Evolutionary conservation across 1,140 invertebrate species (phyloP), one percentile per base, ranked within the genome.

Genomic region (Procambarus clarkii): DNA sequence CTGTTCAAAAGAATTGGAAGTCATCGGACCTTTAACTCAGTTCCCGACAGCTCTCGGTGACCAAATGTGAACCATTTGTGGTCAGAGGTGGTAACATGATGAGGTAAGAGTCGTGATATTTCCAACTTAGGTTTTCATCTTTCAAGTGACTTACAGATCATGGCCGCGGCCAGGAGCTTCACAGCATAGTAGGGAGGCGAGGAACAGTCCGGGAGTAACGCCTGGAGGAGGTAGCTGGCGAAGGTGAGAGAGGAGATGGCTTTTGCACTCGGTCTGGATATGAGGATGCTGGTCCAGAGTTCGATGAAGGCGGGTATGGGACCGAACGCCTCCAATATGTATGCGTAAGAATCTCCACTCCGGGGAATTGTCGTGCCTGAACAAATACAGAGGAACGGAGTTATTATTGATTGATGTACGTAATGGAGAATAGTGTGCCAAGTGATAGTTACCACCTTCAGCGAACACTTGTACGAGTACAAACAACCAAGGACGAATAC

Each of bases 291-390:
- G 60, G 96, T 98, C 98, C 98, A 99, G 1, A 99, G 95, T 94
- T 98, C 98, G 3, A 99, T 95, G 94, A 99, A 99, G 1, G 98
- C 98, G 18, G 98, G 97, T 60, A 99, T 94, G 24, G 97, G 96
- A n/a, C 98, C 98, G 94, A 98, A 99, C 0, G 98, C 97, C 94
- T 98, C 97, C 93, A 96, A 95, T 92, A 98, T 98, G 93, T 99
- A 99, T 9, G 98, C 97, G 94, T 99, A 99, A 94, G 98, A 98
- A 9, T 98, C 98, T 3, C 98, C 98, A 84, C 98, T 98, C 94
- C 98, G 97, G 2, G 97, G 96, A 91, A 96, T 96, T 94, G 95
- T 94, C 0, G 95, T 95, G 34, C 95, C 95, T 94, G 92, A 34
- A 8, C 76, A 18, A 54, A 54, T 54, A 54, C 1, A 54, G 1